A percentile compares a stretch with the other conserved stretches of the same genome.
Conservation (phyloP, 2,113 vertebrate genomes). For the Scomber scombrus region DNA sequence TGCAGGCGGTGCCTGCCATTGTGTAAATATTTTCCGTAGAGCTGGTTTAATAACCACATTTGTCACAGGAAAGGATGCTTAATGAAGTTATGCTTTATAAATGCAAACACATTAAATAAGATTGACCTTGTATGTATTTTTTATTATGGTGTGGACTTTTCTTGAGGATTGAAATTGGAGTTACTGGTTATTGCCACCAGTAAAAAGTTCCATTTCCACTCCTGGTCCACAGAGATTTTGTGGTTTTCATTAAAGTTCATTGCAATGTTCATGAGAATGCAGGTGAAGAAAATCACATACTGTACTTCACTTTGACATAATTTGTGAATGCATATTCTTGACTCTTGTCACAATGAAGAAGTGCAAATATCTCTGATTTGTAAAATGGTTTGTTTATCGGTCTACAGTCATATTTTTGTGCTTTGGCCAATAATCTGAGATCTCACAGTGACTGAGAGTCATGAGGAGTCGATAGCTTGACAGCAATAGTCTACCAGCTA, state of each 20-base stretch:
- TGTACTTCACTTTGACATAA: conserved; percentile 23
- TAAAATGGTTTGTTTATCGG: conserved; percentile 29
- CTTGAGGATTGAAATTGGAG: no score
- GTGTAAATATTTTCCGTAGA: neutral
- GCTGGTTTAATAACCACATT: neutral
- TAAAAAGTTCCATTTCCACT: neutral
- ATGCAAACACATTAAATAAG: conserved; percentile 12
- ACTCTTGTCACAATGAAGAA: conserved; percentile 37
- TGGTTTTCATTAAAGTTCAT: no score
- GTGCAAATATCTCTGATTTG: conserved; percentile 55
- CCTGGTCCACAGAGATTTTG: no score
- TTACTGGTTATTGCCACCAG: conserved; percentile 9
- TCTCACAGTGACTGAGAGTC: conserved; percentile 8
- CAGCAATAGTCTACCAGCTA: conserved; percentile 10
- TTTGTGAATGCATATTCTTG: conserved; percentile 45
- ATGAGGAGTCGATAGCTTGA: conserved; percentile 13
- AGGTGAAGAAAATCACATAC: conserved; percentile 25
- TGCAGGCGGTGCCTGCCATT: neutral
- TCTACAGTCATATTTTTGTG: conserved; percentile 26
- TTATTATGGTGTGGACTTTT: neutral
- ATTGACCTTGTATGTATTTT: neutral
- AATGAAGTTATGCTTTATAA: neutral
- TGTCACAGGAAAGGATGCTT: neutral
- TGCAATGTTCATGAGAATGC: conserved; percentile 13
- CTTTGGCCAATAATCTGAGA: conserved; percentile 49